phyloP scores from a whole-genome alignment of 2,888 invertebrate species.

The Ormyrus rosae region DNA sequence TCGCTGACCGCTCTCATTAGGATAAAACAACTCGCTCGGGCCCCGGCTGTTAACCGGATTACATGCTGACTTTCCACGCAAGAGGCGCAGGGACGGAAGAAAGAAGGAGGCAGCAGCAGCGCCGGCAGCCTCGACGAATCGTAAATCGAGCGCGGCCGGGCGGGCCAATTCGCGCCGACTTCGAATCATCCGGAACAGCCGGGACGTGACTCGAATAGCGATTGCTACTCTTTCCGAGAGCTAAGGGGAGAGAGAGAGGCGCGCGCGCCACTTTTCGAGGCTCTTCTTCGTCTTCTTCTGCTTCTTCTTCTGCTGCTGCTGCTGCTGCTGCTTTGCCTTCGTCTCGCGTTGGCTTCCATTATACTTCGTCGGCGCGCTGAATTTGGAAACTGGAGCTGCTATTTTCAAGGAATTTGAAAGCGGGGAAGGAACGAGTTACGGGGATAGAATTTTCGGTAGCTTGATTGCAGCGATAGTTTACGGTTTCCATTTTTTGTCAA shows the following conservation, averaged over 20 bases:
- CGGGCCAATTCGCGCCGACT: conserved; percentile 53
- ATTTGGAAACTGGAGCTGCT: conserved; percentile 11
- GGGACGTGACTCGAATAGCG: conserved; percentile 54
- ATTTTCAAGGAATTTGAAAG: conserved; percentile 32
- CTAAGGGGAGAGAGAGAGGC: not conserved
- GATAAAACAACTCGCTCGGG: conserved; percentile 69
- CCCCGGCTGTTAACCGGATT: conserved; percentile 66
- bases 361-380: not conserved
- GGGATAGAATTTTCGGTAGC: too few species aligned
- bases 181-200: conserved; percentile 52
- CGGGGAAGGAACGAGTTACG: not conserved
- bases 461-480: too few species aligned
- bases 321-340: conserved; percentile 10
- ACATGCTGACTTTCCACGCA: conserved; percentile 60
- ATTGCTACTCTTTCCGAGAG: not conserved
- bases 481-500: too few species aligned
- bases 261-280: conserved; percentile 48
- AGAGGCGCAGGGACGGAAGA: not conserved
- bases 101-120: too few species aligned
- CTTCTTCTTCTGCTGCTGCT: not conserved
- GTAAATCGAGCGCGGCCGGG: conserved; percentile 39
- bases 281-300: conserved; percentile 1
- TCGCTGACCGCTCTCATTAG: conserved; percentile 72
- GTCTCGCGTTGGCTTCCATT: conserved; percentile 24
- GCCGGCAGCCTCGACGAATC: conserved; percentile 15